Evolutionary conservation across 2,888 invertebrate species (phyloP), one percentile per base, ranked within the genome.

Genomic region (Drosophila neonasuta): DNA sequence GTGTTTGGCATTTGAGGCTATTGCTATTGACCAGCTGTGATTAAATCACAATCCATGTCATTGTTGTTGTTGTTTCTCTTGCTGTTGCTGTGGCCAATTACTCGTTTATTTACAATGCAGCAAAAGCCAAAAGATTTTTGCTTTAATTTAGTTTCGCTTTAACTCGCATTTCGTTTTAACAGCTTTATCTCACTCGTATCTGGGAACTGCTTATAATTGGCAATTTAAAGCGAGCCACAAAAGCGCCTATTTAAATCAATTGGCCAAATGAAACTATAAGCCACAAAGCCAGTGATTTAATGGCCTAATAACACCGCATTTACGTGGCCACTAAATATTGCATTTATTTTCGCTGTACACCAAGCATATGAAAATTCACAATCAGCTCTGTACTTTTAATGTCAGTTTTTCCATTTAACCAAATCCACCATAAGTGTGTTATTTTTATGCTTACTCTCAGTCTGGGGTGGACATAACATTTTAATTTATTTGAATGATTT

Each of bases 1-100:
- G 86, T 81, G 86, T 86, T 86, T 84, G 84, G 81, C 80, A 64
- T 83, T 83, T 83, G 51, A 81, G 67, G 67, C 79, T 75, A 54
- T 77, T 54, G 68, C 75, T 57, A 70, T 73, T 77, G 74, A 62
- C 69, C 77, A 77, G 69, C 49, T 68, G 67, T 70, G 81, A 81
- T 81, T 81, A 80, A 81, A 81, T 81, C 86, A 76, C 79, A 68
- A 55, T 62, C 50, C 49, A 36, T 51, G 59, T 62, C 73, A 36
- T 51, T 68, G 55, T 50, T 41, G 41, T 32, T 56, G 48, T 59
- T 55, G 32, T 4, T 57, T 24, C 24, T 24, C 24, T 52, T 60
- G 67, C 36, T 64, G 64, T 54, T 52, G 57, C 51, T 77, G 59
- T 63, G 67, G 79, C 81, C 81, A 81, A 86, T 81, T 86, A 84